These are phyloP conservation scores for Vanessa cardui DNA, from an alignment of 2,888 invertebrate species.

Conservation along the genomic window DNA sequence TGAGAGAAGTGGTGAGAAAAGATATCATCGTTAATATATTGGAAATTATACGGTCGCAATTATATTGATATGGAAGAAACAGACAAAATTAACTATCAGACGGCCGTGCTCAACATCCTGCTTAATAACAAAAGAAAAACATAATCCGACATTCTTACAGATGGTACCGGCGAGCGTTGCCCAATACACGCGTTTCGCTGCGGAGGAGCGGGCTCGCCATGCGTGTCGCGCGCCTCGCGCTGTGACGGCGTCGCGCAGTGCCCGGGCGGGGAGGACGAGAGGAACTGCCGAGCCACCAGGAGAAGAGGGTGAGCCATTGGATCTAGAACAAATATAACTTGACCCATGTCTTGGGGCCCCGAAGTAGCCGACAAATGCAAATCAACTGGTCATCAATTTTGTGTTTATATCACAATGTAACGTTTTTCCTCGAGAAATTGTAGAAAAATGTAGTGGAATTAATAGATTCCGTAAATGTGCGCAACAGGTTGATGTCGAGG, in stretches of 20 bases:
- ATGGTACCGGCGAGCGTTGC: constrained; percentile 80
- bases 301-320: constrained; percentile 72
- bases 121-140: no score
- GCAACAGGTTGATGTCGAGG: constrained; percentile 15
- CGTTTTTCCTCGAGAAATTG: neutral
- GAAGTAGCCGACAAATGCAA: no score
- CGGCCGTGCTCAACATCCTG: no score
- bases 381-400: no score
- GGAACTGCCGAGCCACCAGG: constrained; percentile 84
- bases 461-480: constrained; percentile 26
- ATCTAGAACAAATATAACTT: neutral
- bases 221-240: constrained; percentile 89
- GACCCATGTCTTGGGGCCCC: no score
- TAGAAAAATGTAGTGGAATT: constrained; percentile 25
- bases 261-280: constrained; percentile 89
- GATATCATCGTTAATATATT: no score
- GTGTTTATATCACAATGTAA: no score
- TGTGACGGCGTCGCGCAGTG: constrained; percentile 92
- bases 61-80: no score
- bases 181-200: constrained; percentile 89
- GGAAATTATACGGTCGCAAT: no score
- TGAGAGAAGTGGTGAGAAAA: no score
- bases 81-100: no score
- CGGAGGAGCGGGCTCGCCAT: constrained; percentile 84
- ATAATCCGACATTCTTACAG: constrained; percentile 45